These are phyloP conservation scores for Macrobrachium rosenbergii DNA, from an alignment of 1,140 invertebrate species.

Conservation along the genomic window DNA sequence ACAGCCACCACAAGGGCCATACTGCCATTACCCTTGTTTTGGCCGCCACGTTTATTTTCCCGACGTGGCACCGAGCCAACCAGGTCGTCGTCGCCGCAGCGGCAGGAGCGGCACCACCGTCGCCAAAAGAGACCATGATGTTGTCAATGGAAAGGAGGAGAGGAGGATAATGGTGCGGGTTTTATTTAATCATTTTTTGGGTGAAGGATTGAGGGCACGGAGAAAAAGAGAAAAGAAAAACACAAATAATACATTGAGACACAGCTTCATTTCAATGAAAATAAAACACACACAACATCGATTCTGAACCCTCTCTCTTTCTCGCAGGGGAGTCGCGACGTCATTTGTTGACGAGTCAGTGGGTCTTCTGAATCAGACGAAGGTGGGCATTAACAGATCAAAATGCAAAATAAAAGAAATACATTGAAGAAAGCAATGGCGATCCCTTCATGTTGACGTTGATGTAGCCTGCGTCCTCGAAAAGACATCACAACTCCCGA, in stretches of 20 bases:
- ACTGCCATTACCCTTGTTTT: constrained; percentile 75
- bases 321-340: background rate
- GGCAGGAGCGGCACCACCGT: constrained; percentile 3
- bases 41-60: background rate
- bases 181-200: background rate
- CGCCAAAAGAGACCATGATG: background rate
- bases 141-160: background rate
- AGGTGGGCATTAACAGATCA: background rate
- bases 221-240: constrained; percentile 37
- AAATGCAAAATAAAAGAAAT: too few species aligned
- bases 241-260: constrained; percentile 43
- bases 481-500: too few species aligned
- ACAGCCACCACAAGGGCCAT: constrained; percentile 78
- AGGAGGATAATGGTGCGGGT: background rate
- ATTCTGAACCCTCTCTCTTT: background rate
- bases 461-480: too few species aligned
- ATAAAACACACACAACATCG: constrained; percentile 38
- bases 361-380: background rate
- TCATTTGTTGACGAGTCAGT: background rate
- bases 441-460: too few species aligned
- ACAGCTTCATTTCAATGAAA: background rate
- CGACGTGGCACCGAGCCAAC: background rate
- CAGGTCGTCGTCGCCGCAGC: background rate
- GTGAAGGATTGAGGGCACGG: background rate
- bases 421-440: too few species aligned